Conservation (phyloP, 2,888 invertebrate genomes). For the Carterocephalus palaemon region DNA sequence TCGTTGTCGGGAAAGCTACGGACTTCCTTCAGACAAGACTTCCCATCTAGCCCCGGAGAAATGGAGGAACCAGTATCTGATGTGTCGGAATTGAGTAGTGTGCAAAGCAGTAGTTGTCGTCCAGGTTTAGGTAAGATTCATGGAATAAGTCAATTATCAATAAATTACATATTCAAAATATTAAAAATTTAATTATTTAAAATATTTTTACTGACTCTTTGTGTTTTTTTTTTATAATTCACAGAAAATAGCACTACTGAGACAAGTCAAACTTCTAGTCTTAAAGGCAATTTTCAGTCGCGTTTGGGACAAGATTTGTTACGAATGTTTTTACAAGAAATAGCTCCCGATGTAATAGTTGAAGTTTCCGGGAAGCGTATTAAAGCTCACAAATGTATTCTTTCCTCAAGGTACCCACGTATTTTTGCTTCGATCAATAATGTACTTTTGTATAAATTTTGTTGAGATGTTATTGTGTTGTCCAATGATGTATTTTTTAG, state of each 20-base stretch:
- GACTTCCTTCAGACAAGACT: conserved; percentile 47
- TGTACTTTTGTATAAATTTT: no score
- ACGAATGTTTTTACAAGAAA: conserved; percentile 94
- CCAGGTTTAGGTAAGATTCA: conserved; percentile 69
- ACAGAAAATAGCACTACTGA: conserved; percentile 63
- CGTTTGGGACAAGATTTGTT: conserved; percentile 91
- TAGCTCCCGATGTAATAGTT: conserved; percentile 91
- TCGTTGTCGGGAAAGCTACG: conserved; percentile 54
- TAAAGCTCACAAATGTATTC: conserved; percentile 94
- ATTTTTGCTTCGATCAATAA: no score
- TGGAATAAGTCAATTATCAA: conserved; percentile 1
- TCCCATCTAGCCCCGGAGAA: conserved; percentile 51
- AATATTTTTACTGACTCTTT: conserved; percentile 4
- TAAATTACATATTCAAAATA: conserved; percentile 4
- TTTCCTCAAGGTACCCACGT: conserved; percentile 83
- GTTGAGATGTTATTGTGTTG: no score
- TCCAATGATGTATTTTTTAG: no score
- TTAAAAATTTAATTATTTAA: not conserved
- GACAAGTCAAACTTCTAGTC: conserved; percentile 56
- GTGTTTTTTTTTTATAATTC: conserved; percentile 29
- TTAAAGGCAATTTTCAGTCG: conserved; percentile 70
- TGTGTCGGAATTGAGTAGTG: conserved; percentile 75
- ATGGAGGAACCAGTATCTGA: conserved; percentile 73
- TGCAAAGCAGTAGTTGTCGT: conserved; percentile 78
- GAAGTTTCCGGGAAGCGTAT: conserved; percentile 90